These are phyloP conservation scores for Masnerella sp. DNA, from an alignment of 2,888 invertebrate species.

Conservation along the genomic window DNA sequence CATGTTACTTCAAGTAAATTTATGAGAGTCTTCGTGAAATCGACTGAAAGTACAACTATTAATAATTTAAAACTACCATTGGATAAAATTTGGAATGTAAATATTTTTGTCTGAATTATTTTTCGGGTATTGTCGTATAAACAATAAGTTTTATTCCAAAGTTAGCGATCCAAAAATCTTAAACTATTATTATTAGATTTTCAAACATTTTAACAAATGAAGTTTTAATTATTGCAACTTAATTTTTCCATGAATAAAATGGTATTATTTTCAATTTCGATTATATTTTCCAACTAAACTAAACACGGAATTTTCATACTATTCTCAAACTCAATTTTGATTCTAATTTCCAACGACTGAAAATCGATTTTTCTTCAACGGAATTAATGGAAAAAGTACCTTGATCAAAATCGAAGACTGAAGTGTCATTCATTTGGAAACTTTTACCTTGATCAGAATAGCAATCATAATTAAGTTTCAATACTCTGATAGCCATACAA, in stretches of 20 bases:
- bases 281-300: no score
- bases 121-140: no score
- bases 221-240: no score
- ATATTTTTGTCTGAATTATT: neutral
- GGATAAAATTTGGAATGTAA: neutral
- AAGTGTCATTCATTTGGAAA: conserved; percentile 73
- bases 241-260: no score
- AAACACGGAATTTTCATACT: no score
- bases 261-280: no score
- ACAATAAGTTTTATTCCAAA: no score
- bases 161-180: no score
- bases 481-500: conserved; percentile 80
- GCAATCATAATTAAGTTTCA: conserved; percentile 81
- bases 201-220: no score
- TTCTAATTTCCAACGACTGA: neutral
- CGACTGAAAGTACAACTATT: conserved; percentile 78
- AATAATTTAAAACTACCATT: neutral
- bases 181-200: no score
- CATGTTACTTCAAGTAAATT: conserved; percentile 69
- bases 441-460: conserved; percentile 79
- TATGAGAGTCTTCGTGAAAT: conserved; percentile 66
- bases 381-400: conserved; percentile 31
- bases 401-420: conserved; percentile 66
- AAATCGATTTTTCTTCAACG: conserved; percentile 21
- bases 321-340: neutral